Evolutionary conservation across 2,888 invertebrate species (phyloP), one percentile per base, ranked within the genome.

Genomic region (Harmothoe impar): DNA sequence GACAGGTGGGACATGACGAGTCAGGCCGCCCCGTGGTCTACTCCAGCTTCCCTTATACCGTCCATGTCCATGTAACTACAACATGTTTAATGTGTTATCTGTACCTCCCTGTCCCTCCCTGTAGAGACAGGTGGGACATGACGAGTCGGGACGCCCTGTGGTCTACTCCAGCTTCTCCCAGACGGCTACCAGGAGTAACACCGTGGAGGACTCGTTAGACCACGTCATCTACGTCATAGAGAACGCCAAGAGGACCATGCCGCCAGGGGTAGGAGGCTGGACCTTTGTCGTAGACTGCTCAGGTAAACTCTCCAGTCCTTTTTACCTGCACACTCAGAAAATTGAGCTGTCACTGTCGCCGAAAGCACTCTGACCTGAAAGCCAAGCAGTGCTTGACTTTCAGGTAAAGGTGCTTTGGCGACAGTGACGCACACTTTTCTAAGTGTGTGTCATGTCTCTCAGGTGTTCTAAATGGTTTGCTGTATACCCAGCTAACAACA

Each of bases 101-200:
- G n/a, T n/a, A n/a, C n/a, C n/a, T n/a, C 17, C 17, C 54, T 52
- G 54, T 17, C 54, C 54, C 54, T 52, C 54, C 54, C 54, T 52
- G 12, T 52, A 95, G 95, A 92, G 95, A 62, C 95, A 95, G 91
- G 94, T 95, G 15, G 95, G 95, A 0, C 94, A 94, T 92, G 95
- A 95, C 91, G 93, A 94, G 89, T 86, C 91, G 7, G 94, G 94
- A 0, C 92, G 95, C 25, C 95, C 95, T 20, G 95, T 95, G 23
- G 92, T 95, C n/a, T 95, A 95, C 92, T 93, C 94, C 15, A 94
- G 93, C 91, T 95, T 95, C 91, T 93, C 94, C 23, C 95, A 95
- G 92, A 94, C 94, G 15, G 89, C 93, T 10, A 93, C 94, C 0
- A 93, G 93, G 88, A 93, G 93, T 56, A 94, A 94, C 90, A 92